Percentiles rank a stretch among this genome's conserved stretches.
Evolutionary conservation across 2,797 vertebrate genomes (phyloP).

Genomic region (Buphagus erythrorhynchus): DNA sequence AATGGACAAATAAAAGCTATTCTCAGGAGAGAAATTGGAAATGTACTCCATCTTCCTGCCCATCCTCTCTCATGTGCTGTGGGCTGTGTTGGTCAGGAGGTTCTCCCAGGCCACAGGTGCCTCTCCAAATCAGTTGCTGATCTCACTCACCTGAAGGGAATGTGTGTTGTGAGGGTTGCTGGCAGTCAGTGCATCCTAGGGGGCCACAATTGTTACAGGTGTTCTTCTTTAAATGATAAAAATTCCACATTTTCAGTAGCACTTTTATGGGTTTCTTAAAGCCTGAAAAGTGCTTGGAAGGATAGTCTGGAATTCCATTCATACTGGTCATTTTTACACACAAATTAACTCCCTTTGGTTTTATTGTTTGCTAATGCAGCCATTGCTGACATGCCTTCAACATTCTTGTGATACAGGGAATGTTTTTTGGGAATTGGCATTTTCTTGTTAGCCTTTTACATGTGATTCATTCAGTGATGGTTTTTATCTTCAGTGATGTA

Average conservation of each 20-base stretch:
- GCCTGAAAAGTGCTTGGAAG: neutral
- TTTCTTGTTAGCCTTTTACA: neutral
- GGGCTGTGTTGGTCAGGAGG: neutral
- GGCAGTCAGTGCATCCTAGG: neutral
- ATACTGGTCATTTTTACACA: neutral
- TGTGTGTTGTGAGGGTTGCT: neutral
- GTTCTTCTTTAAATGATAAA: neutral
- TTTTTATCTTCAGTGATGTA: neutral
- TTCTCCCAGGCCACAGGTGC: neutral
- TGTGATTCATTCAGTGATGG: neutral
- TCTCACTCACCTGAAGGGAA: neutral
- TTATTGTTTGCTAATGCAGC: neutral
- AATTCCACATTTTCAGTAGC: neutral
- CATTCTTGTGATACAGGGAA: neutral
- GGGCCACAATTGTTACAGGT: neutral
- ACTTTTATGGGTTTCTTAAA: neutral
- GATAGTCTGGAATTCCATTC: neutral
- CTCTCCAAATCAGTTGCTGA: neutral
- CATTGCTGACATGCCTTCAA: neutral
- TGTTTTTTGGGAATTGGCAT: neutral
- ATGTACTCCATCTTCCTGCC: accelerated
- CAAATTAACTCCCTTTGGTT: neutral
- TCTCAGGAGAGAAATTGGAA: neutral
- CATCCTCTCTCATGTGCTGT: accelerated
- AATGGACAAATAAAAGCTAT: accelerated